Percentiles rank a stretch among this genome's conserved stretches.
These are phyloP conservation scores for Schizaphis graminum DNA, from an alignment of 2,888 invertebrate species.

Conservation along the genomic window DNA sequence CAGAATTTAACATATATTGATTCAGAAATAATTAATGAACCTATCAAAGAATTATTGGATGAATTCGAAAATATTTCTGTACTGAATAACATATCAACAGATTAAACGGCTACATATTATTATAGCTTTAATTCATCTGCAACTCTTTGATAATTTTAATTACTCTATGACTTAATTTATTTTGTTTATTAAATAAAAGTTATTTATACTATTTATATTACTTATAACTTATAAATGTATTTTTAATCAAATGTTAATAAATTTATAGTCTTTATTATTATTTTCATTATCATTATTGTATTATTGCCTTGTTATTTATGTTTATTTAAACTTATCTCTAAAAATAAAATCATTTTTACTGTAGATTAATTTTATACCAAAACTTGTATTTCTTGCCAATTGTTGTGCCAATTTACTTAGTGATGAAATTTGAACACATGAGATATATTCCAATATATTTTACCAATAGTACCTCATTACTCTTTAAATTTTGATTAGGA, in stretches of 20 bases:
- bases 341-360: neutral
- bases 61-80: slow-evolving; percentile 66
- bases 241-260: neutral
- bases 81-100: neutral
- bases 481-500: neutral
- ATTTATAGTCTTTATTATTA: neutral
- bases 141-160: neutral
- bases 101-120: neutral
- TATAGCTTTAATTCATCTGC: neutral
- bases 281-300: neutral
- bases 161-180: neutral
- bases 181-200: neutral
- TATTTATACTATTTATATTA: neutral
- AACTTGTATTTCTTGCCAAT: neutral
- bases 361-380: neutral
- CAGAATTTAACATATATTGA: slow-evolving; percentile 72
- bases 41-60: slow-evolving; percentile 70
- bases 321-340: neutral
- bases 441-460: neutral
- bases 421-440: neutral
- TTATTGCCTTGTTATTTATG: slow-evolving; percentile 9
- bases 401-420: neutral
- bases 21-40: slow-evolving; percentile 70
- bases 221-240: neutral
- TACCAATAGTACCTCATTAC: neutral